Conservation (phyloP, 2,888 invertebrate genomes). For the Agrotis segetum region DNA sequence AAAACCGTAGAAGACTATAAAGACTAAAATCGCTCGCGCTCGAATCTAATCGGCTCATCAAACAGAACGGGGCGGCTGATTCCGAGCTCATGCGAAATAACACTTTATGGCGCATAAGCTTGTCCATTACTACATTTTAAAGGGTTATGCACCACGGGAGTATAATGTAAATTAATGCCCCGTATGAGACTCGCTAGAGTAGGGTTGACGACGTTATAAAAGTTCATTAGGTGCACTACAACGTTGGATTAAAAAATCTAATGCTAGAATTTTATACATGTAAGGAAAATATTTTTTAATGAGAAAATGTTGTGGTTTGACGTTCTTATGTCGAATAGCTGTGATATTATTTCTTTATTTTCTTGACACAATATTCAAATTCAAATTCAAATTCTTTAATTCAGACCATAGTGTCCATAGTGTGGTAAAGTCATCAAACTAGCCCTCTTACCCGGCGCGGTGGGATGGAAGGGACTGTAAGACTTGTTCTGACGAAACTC, state of each 20-base stretch:
- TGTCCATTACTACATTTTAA: constrained; percentile 87
- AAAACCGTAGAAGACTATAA: constrained; percentile 62
- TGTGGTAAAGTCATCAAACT: no score
- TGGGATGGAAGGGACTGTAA: no score
- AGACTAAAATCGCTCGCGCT: constrained; percentile 72
- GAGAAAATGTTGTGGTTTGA: not conserved
- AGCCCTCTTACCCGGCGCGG: no score
- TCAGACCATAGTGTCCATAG: no score
- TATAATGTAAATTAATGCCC: constrained; percentile 88
- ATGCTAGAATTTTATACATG: constrained; percentile 6
- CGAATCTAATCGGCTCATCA: constrained; percentile 80
- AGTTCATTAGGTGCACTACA: constrained; percentile 48
- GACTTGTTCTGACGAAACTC: no score
- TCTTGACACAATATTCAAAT: no score
- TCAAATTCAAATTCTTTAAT: no score
- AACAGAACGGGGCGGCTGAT: constrained; percentile 74
- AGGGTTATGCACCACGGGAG: constrained; percentile 84
- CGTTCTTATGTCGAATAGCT: not conserved
- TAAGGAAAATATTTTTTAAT: constrained; percentile 12
- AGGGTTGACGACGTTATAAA: constrained; percentile 76
- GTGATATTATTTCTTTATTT: not conserved
- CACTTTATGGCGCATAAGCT: constrained; percentile 83
- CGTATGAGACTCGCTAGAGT: constrained; percentile 76
- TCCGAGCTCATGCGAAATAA: constrained; percentile 79
- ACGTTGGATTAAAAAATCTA: constrained; percentile 39